Evolutionary conservation across 1,140 invertebrate genomes (phyloP), one percentile per base, ranked within the genome.

Genomic region (Drosophila jambulina): DNA sequence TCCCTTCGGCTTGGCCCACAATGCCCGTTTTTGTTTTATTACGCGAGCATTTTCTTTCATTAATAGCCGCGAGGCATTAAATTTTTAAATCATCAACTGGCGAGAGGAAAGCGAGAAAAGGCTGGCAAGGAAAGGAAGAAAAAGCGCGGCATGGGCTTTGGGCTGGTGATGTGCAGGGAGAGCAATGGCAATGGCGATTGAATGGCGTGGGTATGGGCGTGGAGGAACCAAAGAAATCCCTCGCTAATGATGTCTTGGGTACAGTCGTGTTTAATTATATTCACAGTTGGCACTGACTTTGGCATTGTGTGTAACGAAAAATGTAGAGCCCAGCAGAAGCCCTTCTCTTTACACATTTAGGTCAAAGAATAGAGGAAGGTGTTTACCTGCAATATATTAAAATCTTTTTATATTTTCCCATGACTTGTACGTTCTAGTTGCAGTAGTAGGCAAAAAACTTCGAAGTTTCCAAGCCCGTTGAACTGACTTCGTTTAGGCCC

Each of bases 1-100:
- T 56, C 53, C 21, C 34, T 56, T 56, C 46, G 53, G 32, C 29
- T 54, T 63, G 57, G 53, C 69, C 68, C 67, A 54, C 58, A 63
- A 61, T 64, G 51, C 36, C 75, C 78, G 53, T 38, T 85, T 90
- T 82, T 90, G 85, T 90, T 90, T 90, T 90, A 90, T 90, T 91
- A 82, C 82, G 75, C 79, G 79, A 90, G 82, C 78, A 82, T 91
- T 91, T 88, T 85, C 85, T 63, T 80, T 87, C 85, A 90, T 90
- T 90, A 90, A 90, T 90, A 90, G 85, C 86, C 86, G 71, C 78
- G 86, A 75, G 85, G 82, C 82, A 90, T 90, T 85, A 90, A 74
- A 90, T 90, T 90, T 90, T 90, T 90, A 86, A 91, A 91, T 82
- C 86, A 90, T 71, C 80, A 71, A 59, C 56, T 75, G 64, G 43